Evolutionary conservation across 2,797 vertebrate species (phyloP).

Genomic region (Scolopax bukidnonensis): DNA sequence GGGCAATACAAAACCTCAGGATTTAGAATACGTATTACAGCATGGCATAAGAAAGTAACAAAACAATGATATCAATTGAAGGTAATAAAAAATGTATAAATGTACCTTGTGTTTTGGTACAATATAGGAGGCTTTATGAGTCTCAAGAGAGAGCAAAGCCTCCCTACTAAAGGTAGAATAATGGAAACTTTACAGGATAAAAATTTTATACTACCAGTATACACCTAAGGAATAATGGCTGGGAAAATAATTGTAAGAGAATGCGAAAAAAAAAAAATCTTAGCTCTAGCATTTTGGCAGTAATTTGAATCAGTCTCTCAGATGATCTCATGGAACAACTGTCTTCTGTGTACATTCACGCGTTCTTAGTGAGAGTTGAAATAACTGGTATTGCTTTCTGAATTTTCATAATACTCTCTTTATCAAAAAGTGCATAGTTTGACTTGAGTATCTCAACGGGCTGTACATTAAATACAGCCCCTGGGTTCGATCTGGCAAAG

Average conservation of each 20-base stretch:
- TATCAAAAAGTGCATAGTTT: not conserved
- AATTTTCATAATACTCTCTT: not conserved
- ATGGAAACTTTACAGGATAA: not conserved
- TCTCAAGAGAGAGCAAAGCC: not conserved
- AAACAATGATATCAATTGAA: not conserved
- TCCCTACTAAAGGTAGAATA: not conserved
- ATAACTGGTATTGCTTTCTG: not conserved
- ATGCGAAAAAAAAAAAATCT: not conserved
- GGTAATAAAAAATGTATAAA: not conserved
- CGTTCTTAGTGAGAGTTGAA: not conserved
- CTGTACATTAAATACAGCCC: not conserved
- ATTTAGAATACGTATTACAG: not conserved
- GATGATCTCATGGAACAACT: not conserved
- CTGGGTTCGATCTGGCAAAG: not conserved
- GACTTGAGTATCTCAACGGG: not conserved
- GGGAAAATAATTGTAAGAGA: not conserved
- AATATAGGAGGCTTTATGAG: not conserved
- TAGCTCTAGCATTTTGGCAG: not conserved
- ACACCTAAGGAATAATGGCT: not conserved
- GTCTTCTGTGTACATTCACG: not conserved
- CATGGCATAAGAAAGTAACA: not conserved
- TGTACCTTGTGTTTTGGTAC: not conserved
- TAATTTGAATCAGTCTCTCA: not conserved
- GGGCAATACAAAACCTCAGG: not conserved
- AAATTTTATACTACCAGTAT: not conserved